Base-by-base conservation (phyloP, 2,113 vertebrate species). In the Bungarus multicinctus region DNA sequence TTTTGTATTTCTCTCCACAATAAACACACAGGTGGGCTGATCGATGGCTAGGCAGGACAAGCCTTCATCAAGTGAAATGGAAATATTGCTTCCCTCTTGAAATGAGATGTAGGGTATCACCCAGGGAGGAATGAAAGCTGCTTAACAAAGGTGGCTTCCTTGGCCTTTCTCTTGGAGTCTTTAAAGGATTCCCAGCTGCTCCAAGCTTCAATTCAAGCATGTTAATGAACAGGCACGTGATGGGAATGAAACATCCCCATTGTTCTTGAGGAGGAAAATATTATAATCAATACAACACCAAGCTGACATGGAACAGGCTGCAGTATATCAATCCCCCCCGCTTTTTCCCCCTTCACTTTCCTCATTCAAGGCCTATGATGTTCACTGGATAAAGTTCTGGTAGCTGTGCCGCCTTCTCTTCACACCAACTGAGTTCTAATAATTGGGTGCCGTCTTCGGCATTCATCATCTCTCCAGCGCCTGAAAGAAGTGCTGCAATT, bases 401-500 rank as follows among this genome's bases (percentile, higher is more conserved):
- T 97, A 96, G 97, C 96, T 96, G 96, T 18, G 53, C 96, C 95
- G 90, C 89, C 94, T 95, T 96, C 95, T 94, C 95, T 88, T 94
- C 94, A 90, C 0, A 34, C 96, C 95, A 96, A 93, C 97, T 95
- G 97, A 91, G 97, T 95, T 94, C 94, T 97, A 97, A 97, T 98
- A 98, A 98, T 96, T 97, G 98, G 98, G 97, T 98, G 96, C 97
- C 91, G 96, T 96, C 96, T 96, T 97, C 96, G 60, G 93, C 94
- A 94, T 97, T 97, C 97, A 96, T 97, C 97, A 92, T 69, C 97
- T 94, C 96, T 90, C 0, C 53, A 96, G 96, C 97, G 96, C 95
- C 97, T 96, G 96, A 97, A 96, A 97, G 97, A 96, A 97, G 97
- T 93, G 90, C 96, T 95, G 97, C 97, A 97, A 98, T 98, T 98